Conservation (phyloP, 2,888 invertebrate genomes). For the Pyralis farinalis region DNA sequence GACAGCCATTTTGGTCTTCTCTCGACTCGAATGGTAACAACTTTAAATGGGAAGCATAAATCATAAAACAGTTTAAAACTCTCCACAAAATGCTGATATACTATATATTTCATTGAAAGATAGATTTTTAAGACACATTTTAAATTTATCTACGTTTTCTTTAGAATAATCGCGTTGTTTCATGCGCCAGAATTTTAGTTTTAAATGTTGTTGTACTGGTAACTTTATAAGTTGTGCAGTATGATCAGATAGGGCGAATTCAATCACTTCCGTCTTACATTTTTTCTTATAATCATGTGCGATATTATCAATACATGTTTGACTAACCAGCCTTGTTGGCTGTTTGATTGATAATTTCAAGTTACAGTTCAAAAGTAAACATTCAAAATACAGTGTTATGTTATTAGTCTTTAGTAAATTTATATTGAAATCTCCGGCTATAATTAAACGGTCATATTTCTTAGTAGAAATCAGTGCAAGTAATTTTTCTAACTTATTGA, state of each 20-base stretch:
- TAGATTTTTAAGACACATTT: too few species aligned
- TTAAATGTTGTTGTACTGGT: not conserved
- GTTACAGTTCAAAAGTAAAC: conserved; percentile 11
- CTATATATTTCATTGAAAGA: too few species aligned
- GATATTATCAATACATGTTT: conserved; percentile 13
- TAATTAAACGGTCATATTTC: too few species aligned
- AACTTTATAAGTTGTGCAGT: conserved; percentile 6
- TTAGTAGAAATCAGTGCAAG: too few species aligned
- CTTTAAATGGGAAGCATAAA: too few species aligned
- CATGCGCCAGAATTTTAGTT: conserved; percentile 1
- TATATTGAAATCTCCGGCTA: too few species aligned
- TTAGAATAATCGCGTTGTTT: conserved; percentile 7
- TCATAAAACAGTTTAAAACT: too few species aligned
- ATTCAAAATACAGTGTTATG: too few species aligned
- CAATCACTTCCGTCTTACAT: conserved; percentile 4
- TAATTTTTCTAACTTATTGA: too few species aligned
- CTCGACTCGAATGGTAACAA: not conserved
- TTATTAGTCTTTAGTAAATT: too few species aligned
- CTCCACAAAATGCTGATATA: too few species aligned
- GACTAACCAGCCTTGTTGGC: conserved; percentile 12
- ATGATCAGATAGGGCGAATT: conserved; percentile 13
- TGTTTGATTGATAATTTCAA: conserved; percentile 11
- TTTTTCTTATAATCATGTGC: conserved; percentile 4
- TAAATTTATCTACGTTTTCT: too few species aligned
- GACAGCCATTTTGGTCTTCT: not conserved